Percentiles rank a stretch among this genome's conserved stretches.
Evolutionary conservation across 2,888 invertebrate species (phyloP).

Genomic region (Apeira syringaria): DNA sequence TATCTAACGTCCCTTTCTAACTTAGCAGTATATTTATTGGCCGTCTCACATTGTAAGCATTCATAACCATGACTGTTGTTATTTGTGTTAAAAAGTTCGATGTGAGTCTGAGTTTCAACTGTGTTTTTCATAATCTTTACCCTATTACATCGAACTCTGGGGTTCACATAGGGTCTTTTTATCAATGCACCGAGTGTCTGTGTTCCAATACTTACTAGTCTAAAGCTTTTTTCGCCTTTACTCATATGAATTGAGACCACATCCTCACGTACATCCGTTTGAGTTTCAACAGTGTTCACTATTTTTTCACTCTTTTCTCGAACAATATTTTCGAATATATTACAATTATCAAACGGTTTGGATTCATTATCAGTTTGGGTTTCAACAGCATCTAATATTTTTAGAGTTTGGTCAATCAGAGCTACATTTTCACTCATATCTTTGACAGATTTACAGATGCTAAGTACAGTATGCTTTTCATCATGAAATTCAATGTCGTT

Average conservation of each 20-base stretch:
- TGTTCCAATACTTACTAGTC: slow-evolving; percentile 6
- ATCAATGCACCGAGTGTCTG: slow-evolving; percentile 22
- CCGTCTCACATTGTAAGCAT: slow-evolving; percentile 55
- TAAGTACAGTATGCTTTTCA: too few relatives aligned
- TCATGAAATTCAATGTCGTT: too few relatives aligned
- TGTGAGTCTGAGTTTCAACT: slow-evolving; percentile 17
- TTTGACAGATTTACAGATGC: too few relatives aligned
- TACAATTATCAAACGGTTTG: neutral
- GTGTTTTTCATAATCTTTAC: slow-evolving; percentile 8
- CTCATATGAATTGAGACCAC: neutral
- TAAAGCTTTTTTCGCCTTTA: neutral
- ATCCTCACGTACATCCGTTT: slow-evolving; percentile 3
- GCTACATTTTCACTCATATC: neutral
- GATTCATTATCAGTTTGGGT: neutral
- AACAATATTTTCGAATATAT: neutral
- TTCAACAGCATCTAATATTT: neutral
- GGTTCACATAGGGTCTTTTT: slow-evolving; percentile 1
- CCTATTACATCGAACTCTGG: slow-evolving; percentile 11
- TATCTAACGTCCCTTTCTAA: slow-evolving; percentile 50
- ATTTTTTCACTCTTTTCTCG: neutral
- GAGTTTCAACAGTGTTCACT: neutral
- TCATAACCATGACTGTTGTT: slow-evolving; percentile 42
- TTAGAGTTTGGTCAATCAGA: neutral
- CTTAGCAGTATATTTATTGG: slow-evolving; percentile 41
- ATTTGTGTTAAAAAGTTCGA: slow-evolving; percentile 34